phyloP scores from a whole-genome alignment of 1,140 invertebrate genomes.

The Drosophila lowei region DNA sequence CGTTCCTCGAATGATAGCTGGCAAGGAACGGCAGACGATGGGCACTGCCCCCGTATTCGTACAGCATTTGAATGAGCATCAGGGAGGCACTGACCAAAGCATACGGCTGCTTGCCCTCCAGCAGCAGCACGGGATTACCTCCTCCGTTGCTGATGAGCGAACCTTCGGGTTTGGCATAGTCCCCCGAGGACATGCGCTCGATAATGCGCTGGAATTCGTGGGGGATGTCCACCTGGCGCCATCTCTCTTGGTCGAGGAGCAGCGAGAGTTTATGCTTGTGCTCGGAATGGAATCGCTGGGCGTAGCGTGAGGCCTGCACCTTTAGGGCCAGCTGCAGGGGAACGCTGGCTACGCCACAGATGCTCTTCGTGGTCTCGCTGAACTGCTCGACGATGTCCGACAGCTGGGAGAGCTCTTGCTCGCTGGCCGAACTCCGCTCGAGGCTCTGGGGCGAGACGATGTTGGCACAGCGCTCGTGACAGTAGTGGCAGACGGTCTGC shows the following conservation, averaged over 20 bases:
- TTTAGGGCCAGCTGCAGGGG: constrained; percentile 92
- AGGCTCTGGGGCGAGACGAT: constrained; percentile 90
- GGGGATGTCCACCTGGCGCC: constrained; percentile 96
- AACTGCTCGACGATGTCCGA: constrained; percentile 92
- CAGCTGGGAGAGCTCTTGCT: constrained; percentile 91
- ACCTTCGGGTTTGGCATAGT: constrained; percentile 70
- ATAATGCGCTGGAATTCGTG: constrained; percentile 93
- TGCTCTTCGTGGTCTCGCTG: constrained; percentile 88
- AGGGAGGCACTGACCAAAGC: constrained; percentile 93
- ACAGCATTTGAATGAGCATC: constrained; percentile 92
- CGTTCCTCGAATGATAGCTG: constrained; percentile 88
- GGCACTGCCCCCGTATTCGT: constrained; percentile 94
- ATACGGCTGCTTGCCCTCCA: constrained; percentile 92
- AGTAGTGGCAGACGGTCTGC: constrained; percentile 93
- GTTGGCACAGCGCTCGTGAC: constrained; percentile 94
- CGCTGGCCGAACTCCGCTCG: constrained; percentile 87
- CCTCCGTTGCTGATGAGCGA: constrained; percentile 65
- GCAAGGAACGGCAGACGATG: constrained; percentile 87
- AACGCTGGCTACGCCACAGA: constrained; percentile 91
- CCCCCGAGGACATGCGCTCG: constrained; percentile 87
- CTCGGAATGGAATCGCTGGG: constrained; percentile 95
- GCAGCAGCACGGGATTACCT: constrained; percentile 85
- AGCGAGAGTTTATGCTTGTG: constrained; percentile 92
- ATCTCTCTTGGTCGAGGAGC: constrained; percentile 95
- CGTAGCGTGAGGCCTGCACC: constrained; percentile 94